These are phyloP conservation scores for Elgaria multicarinata DNA, from an alignment of 2,113 vertebrate species.

Conservation along the genomic window DNA sequence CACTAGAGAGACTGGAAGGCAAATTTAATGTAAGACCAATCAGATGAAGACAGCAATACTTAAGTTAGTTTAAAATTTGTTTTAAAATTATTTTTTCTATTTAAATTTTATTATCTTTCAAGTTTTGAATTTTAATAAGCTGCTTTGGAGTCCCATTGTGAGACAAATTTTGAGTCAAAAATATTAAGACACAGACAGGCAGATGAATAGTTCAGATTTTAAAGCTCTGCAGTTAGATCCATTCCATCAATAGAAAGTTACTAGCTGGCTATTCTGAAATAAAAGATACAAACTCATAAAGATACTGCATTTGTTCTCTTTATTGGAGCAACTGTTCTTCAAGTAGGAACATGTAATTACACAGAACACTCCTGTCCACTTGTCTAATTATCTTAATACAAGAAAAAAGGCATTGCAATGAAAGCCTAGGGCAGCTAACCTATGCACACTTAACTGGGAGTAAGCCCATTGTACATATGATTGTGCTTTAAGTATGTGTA, in stretches of 20 bases:
- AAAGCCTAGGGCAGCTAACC: not conserved
- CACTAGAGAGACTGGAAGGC: not conserved
- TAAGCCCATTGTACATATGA: no score
- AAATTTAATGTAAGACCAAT: slow-evolving; percentile 1
- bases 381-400: not conserved
- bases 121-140: not conserved
- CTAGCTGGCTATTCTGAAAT: not conserved
- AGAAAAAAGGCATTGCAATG: not conserved
- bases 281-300: not conserved
- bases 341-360: not conserved
- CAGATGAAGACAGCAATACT: not conserved
- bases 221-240: not conserved
- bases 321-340: not conserved
- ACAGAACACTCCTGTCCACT: not conserved
- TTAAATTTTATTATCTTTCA: not conserved
- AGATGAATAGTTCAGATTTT: not conserved
- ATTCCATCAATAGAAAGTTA: not conserved
- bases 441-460: no score
- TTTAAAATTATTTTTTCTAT: not conserved
- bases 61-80: not conserved
- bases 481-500: not conserved
- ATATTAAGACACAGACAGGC: not conserved
- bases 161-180: not conserved
- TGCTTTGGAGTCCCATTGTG: not conserved
- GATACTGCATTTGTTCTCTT: not conserved